Conservation (phyloP, 2,113 vertebrate genomes). For the Uria aalge region DNA sequence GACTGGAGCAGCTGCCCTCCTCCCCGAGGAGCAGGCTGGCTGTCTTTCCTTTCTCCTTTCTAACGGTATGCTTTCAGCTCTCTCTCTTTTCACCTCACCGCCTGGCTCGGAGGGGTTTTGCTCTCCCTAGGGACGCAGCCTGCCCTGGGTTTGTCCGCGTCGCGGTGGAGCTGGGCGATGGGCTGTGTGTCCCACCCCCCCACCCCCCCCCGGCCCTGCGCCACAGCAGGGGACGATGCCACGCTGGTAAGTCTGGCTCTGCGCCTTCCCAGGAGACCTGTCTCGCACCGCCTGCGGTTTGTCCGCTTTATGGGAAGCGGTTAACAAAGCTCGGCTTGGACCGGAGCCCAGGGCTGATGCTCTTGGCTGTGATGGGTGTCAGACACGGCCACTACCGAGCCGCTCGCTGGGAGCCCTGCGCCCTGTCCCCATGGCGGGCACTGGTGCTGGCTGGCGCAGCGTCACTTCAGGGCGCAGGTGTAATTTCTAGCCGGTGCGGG, state of each 20-base stretch:
- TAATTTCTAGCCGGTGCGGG: fast-evolving
- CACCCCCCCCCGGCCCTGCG: no score
- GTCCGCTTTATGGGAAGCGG: background rate
- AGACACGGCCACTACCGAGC: background rate
- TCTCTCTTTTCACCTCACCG: background rate
- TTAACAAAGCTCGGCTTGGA: background rate
- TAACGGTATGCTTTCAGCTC: background rate
- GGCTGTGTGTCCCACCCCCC: background rate
- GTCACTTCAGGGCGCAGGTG: fast-evolving
- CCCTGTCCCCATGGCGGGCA: fast-evolving
- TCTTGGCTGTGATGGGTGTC: background rate
- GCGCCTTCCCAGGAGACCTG: background rate
- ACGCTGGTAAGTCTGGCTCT: background rate
- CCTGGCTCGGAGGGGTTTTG: background rate
- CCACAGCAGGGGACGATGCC: background rate
- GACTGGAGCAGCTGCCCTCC: background rate
- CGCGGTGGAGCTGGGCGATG: background rate
- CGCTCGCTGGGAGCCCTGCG: background rate
- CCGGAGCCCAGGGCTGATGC: background rate
- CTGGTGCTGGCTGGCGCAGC: background rate
- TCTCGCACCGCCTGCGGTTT: background rate
- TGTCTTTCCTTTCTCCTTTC: background rate
- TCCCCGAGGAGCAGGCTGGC: background rate
- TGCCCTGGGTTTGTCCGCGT: background rate
- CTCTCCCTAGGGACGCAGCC: background rate